These are phyloP conservation scores for Darevskia mixta DNA, from an alignment of 2,797 vertebrate species.

Conservation along the genomic window DNA sequence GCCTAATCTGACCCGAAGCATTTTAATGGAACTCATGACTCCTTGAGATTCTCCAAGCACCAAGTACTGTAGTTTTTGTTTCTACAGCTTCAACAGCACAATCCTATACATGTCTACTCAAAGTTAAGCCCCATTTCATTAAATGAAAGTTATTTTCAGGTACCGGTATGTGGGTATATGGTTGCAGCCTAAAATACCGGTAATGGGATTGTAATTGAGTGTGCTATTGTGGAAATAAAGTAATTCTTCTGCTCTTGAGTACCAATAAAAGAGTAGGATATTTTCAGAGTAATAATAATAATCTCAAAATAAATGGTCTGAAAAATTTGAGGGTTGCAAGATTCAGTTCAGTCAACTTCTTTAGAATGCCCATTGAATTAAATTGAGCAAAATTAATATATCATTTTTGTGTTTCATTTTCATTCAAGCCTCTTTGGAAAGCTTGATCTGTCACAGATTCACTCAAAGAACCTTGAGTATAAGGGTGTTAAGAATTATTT, in stretches of 20 bases:
- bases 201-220: not conserved
- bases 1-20: constrained; percentile 55
- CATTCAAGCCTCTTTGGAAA: not conserved
- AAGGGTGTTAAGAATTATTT: not conserved
- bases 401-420: not conserved
- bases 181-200: not conserved
- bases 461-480: no score
- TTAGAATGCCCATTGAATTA: not conserved
- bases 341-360: not conserved
- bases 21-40: constrained; percentile 40
- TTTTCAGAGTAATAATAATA: not conserved
- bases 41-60: constrained; percentile 49
- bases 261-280: not conserved
- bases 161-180: not conserved
- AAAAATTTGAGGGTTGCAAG: not conserved
- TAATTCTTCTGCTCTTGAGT: not conserved
- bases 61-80: not conserved
- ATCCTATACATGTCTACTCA: not conserved
- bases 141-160: no score
- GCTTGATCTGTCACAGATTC: not conserved
- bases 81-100: constrained; percentile 44
- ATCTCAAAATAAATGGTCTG: not conserved
- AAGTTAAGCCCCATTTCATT: constrained; percentile 9
- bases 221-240: not conserved
- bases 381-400: not conserved